These are phyloP conservation scores for Drosophila leontia DNA, from an alignment of 1,140 invertebrate species.

Conservation along the genomic window DNA sequence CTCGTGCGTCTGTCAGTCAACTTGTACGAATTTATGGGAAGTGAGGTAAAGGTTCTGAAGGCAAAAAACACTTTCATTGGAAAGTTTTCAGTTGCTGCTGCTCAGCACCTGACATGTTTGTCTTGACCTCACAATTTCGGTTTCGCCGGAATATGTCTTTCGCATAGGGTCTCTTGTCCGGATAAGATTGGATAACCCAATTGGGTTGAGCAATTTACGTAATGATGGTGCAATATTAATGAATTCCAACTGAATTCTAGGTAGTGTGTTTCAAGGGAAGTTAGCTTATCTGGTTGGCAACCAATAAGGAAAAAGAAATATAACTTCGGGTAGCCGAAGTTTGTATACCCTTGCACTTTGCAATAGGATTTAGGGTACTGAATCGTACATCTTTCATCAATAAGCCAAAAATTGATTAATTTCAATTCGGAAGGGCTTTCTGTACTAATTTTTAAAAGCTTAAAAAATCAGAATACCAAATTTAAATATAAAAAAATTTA, in stretches of 20 bases:
- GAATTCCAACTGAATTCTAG: background rate
- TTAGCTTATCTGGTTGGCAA: background rate
- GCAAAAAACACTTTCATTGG: constrained; percentile 61
- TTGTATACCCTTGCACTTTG: no score
- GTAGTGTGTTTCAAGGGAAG: background rate
- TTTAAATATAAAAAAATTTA: no score
- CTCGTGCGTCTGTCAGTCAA: constrained; percentile 68
- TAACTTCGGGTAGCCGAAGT: no score
- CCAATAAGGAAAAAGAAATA: background rate
- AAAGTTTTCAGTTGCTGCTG: constrained; percentile 51
- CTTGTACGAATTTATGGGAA: constrained; percentile 69
- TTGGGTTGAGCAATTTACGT: constrained; percentile 19
- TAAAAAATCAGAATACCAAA: no score
- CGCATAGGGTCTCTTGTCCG: background rate
- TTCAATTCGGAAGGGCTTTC: no score
- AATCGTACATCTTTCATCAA: no score
- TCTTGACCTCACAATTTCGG: constrained; percentile 34
- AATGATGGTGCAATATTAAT: constrained; percentile 20
- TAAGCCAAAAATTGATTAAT: no score
- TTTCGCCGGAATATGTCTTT: constrained; percentile 44
- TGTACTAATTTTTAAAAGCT: no score
- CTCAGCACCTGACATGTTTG: constrained; percentile 37
- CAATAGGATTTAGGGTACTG: no score
- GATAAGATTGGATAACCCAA: constrained; percentile 39
- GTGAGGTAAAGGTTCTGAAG: constrained; percentile 32